A percentile compares a stretch with the other conserved stretches of the same genome.
These are phyloP conservation scores for Calliphora vomitoria DNA, from an alignment of 2,888 invertebrate species.

Conservation along the genomic window DNA sequence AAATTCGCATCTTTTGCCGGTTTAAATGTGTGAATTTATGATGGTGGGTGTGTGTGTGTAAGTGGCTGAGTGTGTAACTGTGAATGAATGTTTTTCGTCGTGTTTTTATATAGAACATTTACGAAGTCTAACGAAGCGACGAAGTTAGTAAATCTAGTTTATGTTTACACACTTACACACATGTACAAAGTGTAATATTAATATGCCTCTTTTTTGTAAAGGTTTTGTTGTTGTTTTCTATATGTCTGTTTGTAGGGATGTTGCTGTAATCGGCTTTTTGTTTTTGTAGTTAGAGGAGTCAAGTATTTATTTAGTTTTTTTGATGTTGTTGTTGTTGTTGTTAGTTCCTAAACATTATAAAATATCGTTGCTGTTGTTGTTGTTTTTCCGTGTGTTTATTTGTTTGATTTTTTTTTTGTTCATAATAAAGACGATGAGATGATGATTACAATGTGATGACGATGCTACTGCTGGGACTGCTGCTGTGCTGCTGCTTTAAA, in stretches of 20 bases:
- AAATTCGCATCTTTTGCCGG: constrained; percentile 53
- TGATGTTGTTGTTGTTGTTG: neutral
- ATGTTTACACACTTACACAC: too few species aligned
- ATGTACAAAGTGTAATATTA: neutral
- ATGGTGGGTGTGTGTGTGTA: neutral
- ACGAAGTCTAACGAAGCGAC: neutral
- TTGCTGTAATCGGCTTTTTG: constrained; percentile 52
- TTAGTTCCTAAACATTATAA: constrained; percentile 37
- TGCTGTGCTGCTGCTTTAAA: constrained; percentile 48
- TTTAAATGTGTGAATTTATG: constrained; percentile 3
- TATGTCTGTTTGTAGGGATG: too few species aligned
- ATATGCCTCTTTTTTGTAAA: constrained; percentile 5
- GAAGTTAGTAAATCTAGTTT: constrained; percentile 13
- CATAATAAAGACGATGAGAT: constrained; percentile 5
- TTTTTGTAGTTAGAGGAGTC: constrained; percentile 62
- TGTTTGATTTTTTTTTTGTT: neutral
- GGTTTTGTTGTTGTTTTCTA: constrained; percentile 10
- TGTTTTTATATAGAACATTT: neutral
- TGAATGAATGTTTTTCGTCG: constrained; percentile 25
- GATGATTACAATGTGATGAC: neutral
- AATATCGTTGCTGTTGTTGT: neutral
- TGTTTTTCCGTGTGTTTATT: constrained; percentile 25
- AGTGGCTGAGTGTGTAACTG: constrained; percentile 1
- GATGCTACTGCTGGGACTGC: constrained; percentile 3
- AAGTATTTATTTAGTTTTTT: constrained; percentile 34